Base-by-base conservation (phyloP, 2,888 invertebrate species). In the Pristionchus maxplancki region DNA sequence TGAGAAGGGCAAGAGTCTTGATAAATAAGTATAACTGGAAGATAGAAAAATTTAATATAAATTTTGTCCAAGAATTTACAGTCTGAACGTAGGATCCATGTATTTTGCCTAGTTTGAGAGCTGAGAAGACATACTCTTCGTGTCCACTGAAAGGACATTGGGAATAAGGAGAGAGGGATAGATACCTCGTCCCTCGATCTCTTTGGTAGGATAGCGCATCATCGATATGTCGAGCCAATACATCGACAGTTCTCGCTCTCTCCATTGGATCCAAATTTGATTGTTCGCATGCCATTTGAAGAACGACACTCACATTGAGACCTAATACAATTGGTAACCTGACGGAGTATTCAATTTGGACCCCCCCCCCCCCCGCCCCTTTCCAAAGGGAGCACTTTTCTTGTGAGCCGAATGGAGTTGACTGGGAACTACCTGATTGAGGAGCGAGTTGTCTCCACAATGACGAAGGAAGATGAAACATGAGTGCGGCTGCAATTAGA, bases 221-320 rank as follows among this genome's bases (percentile, higher is more conserved):
- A 91, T 96, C 95, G 87, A 96, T 94, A 92, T 96, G 95, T 44
- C 95, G 93, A 15, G 95, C 95, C 40, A 95, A 94, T 83, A 95
- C 95, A 90, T 95, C 95, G 53, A 96, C 95, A 53, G 95, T 95
- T 89, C 95, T 95, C 85, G 95, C 94, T 20, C 95, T 93, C 53
- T 95, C 94, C 74, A 95, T 95, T 71, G 96, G 95, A 90, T 95
- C 95, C 83, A 95, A 95, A 91, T 95, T 95, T 78, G 92, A 91
- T 24, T 95, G 94, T 71, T 93, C 93, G 64, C 93, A 93, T 28
- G 95, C 95, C 88, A 95, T 89, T 90, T 95, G 94, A 17, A 95
- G 91, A 9, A 95, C 93, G 1, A 94, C 90, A 34, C 93, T 92
- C 15, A 95, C 95, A 92, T 96, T 95, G 90, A 96, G 90, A n/a